Evolutionary conservation across 2,797 vertebrate species (phyloP), one percentile per base, ranked within the genome.

Genomic region (Acanthopagrus latus): DNA sequence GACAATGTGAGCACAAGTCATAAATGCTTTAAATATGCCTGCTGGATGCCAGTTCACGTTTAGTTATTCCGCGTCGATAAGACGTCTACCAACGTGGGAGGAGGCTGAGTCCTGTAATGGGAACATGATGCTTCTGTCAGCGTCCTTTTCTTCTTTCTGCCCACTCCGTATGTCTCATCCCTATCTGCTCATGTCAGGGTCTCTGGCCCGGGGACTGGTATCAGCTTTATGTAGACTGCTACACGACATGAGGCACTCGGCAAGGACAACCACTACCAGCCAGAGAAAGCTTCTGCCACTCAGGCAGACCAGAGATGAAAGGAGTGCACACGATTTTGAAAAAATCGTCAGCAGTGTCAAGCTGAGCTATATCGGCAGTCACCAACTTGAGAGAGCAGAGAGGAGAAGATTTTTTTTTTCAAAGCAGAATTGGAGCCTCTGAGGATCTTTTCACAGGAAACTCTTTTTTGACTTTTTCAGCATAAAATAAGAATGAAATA

Each of bases 41-140:
- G 76, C 59, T 46, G 69, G 73, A 47, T 66, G 74, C 29, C 21
- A 0, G 48, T 69, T 81, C 57, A 48, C 47, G 59, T 84, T 80
- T 63, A 3, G 58, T 76, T 80, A 85, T 46, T 54, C 41, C 14
- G 44, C 52, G 18, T 86, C 64, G 76, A 71, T 72, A 59, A 71
- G 58, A 77, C 12, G 33, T 88, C 51, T 71, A 11, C 41, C 65
- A 16, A 20, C 27, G 66, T 87, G 58, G 81, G 80, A 78, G 76
- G 80, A 77, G 38, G 77, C 52, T 70, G 74, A 66, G 67, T 76
- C 83, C 52, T 78, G 67, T 77, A 75, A 68, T 48, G 23, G 71
- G 78, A 89, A 81, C 79, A 72, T 47, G 71, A 76, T 63, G 80
- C 86, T 67, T 74, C 87, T 86, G 77, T 89, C 80, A 66, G 62